Base-by-base conservation (phyloP, 2,797 vertebrate species). In the Enteromius anoplus region DNA sequence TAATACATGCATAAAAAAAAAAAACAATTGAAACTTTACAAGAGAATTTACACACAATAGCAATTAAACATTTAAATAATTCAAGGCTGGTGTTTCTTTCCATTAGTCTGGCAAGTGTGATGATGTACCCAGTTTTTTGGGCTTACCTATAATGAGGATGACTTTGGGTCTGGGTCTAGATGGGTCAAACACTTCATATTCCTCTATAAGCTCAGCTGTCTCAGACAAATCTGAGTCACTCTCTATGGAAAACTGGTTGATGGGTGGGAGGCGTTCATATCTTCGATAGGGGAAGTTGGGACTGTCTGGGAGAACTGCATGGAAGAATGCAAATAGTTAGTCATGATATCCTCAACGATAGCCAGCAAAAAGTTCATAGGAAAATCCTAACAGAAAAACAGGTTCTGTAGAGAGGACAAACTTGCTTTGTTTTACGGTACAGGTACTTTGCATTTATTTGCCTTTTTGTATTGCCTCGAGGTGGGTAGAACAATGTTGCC, bases 231-330 rank as follows among this genome's bases (percentile, higher is more conserved):
- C 98, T 0, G 98, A 98, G 91, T 99, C 98, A 19, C 98, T 99
- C 92, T 99, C 98, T 75, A 99, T 99, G 75, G 98, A 99, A 88
- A 99, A 99, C 92, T 99, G 98, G 85, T 97, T 97, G 92, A 99
- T 99, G 53, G 98, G 98, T 75, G 98, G 98, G 37, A 99, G 96
- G 14, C 97, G 96, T 69, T 99, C 97, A 2, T 99, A 99, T 0
- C 97, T 95, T 68, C 97, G 97, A 91, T 98, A 98, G 0, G 97
- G 96, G 82, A 98, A 98, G 88, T 96, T 98, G 32, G 96, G 94
- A 90, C 96, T 98, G 89, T 99, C 98, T 66, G 98, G 98, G 93
- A 99, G 92, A 91, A 99, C 98, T 99, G 93, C 26, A n/a, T 80
- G 51, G 76, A 37, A 23, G 42, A 83, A 72, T 34, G 23, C 14